Base-by-base conservation (phyloP, 1,140 invertebrate species). In the Gyrodactylus bullatarudis region DNA sequence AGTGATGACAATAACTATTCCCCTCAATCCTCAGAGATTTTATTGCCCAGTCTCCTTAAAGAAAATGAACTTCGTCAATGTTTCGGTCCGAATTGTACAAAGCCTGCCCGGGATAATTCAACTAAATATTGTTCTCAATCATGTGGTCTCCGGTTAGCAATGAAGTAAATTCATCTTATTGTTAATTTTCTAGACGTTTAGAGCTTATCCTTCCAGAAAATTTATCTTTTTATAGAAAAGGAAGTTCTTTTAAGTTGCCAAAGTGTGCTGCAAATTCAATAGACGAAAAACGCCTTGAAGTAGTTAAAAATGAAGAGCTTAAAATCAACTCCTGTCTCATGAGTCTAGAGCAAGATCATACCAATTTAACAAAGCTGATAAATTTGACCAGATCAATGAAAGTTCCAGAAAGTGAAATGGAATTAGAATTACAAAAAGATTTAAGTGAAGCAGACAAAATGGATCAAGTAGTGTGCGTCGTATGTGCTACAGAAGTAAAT, bases 61-160 rank as follows among this genome's bases (percentile, higher is more conserved):
- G 34, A 54, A n/a, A 16, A 8, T 54, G n/a, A n/a, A 16, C 8
- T 16, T 54, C 8, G 76, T 1, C 93, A 98, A 76, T 98, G 93
- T 79, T 88, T 88, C 78, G 92, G 92, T 0, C 91, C 90, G 1
- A 84, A 85, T 20, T 98, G 93, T 80, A 84, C 83, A 0, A 84
- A 86, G 74, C 85, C 85, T 74, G 88, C 91, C 0, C 82, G 87
- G 8, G 21, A 74, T 0, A 83, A 84, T 25, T 86, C 86, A 20
- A 93, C 89, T 71, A 97, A 97, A 82, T 98, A 97, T 78, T 98
- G 94, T 78, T 89, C 87, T 19, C 86, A 93, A 76, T 85, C 87
- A 74, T 98, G 94, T 80, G 94, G 94, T 0, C 84, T 92, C 76
- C 87, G 87, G 78, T 81, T 97, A 0, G 92, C 93, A 0, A 89